Evolutionary conservation across 2,113 vertebrate species (phyloP).

Genomic region (Callorhinus ursinus): DNA sequence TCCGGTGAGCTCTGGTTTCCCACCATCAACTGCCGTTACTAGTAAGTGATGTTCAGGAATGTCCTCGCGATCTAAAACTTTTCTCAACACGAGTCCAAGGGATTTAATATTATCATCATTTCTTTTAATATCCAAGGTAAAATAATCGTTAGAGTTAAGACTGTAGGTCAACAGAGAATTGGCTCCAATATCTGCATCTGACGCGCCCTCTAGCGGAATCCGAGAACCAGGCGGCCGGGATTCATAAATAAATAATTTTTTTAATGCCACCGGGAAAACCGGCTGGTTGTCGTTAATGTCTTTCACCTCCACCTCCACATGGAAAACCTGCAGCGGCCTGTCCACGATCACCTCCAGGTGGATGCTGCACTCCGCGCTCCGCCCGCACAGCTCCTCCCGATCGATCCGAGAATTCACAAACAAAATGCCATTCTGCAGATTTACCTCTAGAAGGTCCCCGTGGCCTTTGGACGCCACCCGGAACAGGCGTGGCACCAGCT

Average conservation of each 20-base stretch:
- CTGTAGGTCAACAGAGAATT: slow-evolving; percentile 88
- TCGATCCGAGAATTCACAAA: slow-evolving; percentile 82
- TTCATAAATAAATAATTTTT: slow-evolving; percentile 81
- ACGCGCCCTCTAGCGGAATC: slow-evolving; percentile 84
- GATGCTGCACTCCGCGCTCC: slow-evolving; percentile 80
- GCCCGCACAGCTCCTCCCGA: slow-evolving; percentile 93
- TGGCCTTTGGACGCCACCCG: too few species aligned
- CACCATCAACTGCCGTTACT: slow-evolving; percentile 84
- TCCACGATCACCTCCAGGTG: slow-evolving; percentile 87
- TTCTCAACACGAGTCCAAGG: slow-evolving; percentile 80
- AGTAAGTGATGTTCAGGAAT: slow-evolving; percentile 70
- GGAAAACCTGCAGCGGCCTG: slow-evolving; percentile 86
- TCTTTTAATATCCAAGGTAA: slow-evolving; percentile 81
- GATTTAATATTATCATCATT: slow-evolving; percentile 80
- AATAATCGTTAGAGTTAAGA: slow-evolving; percentile 84
- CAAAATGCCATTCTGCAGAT: too few species aligned
- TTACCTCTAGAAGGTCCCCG: too few species aligned
- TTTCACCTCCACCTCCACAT: slow-evolving; percentile 85
- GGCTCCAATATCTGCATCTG: slow-evolving; percentile 83
- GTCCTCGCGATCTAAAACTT: slow-evolving; percentile 81
- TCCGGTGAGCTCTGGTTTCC: slow-evolving; percentile 82
- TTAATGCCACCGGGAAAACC: slow-evolving; percentile 70
- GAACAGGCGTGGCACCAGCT: too few species aligned
- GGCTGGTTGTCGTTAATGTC: slow-evolving; percentile 91
- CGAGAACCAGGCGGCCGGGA: slow-evolving; percentile 71